Evolutionary conservation across 1,140 invertebrate genomes (phyloP).

Genomic region (Rhynchophorus ferrugineus): DNA sequence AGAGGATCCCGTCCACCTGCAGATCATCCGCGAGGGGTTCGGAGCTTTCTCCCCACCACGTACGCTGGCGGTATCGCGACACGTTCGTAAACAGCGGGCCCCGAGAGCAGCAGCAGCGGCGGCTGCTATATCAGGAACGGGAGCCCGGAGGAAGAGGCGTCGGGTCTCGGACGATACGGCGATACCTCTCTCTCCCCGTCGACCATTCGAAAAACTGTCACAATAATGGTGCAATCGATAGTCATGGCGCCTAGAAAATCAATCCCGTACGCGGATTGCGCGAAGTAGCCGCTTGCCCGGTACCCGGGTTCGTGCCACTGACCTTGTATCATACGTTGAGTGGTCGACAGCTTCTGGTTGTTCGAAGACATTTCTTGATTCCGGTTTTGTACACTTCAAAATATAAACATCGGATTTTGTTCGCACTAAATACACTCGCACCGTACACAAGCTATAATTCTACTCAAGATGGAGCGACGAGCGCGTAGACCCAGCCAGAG

Average conservation of each 20-base stretch:
- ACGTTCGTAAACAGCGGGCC: background rate
- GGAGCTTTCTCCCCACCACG: background rate
- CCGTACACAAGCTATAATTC: slow-evolving; percentile 43
- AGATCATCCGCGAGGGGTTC: background rate
- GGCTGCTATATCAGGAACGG: slow-evolving; percentile 32
- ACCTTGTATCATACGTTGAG: slow-evolving; percentile 44
- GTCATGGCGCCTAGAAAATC: slow-evolving; percentile 44
- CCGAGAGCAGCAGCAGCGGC: slow-evolving; percentile 1
- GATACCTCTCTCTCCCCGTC: background rate
- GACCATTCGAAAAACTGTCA: slow-evolving; percentile 22
- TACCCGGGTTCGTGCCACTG: slow-evolving; percentile 30
- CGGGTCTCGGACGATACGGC: slow-evolving; percentile 10
- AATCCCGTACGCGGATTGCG: slow-evolving; percentile 38
- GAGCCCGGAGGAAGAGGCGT: slow-evolving; percentile 17
- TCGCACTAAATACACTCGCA: slow-evolving; percentile 38
- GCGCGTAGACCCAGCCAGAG: slow-evolving; percentile 41
- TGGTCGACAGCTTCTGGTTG: slow-evolving; percentile 42
- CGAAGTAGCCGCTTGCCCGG: slow-evolving; percentile 21
- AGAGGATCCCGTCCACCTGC: background rate
- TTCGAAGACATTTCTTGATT: slow-evolving; percentile 43
- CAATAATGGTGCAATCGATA: slow-evolving; percentile 39
- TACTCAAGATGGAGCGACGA: slow-evolving; percentile 43
- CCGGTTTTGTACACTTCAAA: slow-evolving; percentile 41
- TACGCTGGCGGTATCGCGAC: background rate
- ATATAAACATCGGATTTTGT: slow-evolving; percentile 42